phyloP scores from a whole-genome alignment of 2,113 vertebrate species.

The Dendropsophus ebraccatus region DNA sequence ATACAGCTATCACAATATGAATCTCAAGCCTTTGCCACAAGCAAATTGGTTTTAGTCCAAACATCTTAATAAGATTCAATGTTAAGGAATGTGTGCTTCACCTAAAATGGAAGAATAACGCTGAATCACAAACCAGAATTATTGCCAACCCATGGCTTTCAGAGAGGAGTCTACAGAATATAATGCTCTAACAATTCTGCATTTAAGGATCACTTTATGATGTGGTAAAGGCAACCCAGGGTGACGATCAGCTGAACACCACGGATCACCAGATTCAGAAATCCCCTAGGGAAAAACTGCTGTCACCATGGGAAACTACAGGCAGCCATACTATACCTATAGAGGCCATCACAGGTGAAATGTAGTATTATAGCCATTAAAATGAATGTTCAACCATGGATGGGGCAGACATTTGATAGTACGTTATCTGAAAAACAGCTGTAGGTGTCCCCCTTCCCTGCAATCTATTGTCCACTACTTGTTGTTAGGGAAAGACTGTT shows the following conservation, averaged over 20 bases:
- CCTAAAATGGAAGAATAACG: slow-evolving; percentile 41
- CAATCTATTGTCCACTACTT: too few relatives aligned
- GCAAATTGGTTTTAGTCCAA: slow-evolving; percentile 44
- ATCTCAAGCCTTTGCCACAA: slow-evolving; percentile 13
- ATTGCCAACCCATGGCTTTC: not conserved
- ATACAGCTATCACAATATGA: slow-evolving; percentile 11
- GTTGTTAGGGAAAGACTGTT: too few relatives aligned
- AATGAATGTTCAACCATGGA: too few relatives aligned
- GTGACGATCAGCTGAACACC: too few relatives aligned
- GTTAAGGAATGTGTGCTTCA: slow-evolving; percentile 15
- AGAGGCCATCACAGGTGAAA: too few relatives aligned
- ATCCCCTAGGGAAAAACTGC: too few relatives aligned
- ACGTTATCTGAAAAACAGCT: too few relatives aligned
- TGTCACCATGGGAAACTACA: not conserved
- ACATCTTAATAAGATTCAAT: slow-evolving; percentile 26
- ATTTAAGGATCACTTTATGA: not conserved
- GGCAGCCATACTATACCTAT: not conserved
- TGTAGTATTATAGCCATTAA: too few relatives aligned
- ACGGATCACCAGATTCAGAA: too few relatives aligned
- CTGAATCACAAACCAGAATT: not conserved
- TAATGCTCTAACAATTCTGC: not conserved
- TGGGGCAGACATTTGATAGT: too few relatives aligned
- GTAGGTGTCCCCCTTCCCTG: too few relatives aligned
- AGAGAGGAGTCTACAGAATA: not conserved
- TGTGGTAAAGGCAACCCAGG: not conserved